Base-by-base conservation (phyloP, 1,140 invertebrate genomes). In the Gryon sp. region DNA sequence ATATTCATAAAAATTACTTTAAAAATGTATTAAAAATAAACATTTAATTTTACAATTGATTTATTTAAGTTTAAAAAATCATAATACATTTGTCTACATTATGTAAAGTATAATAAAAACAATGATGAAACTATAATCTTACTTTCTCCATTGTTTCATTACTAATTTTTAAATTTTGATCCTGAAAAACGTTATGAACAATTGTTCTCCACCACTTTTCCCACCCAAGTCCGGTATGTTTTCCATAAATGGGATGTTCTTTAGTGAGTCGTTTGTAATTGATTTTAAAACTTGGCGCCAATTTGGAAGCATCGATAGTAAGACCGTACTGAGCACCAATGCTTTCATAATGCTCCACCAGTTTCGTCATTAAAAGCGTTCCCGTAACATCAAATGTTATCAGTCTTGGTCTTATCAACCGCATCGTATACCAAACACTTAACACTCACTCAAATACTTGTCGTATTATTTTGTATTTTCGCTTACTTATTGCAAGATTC, bases 351-450 rank as follows among this genome's bases (percentile, higher is more conserved):
- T 94, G 91, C 52, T 93, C 89, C 41, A 93, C 94, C n/a, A 94
- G 91, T 41, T 91, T 89, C 2, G 91, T 90, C 82, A 92, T 92
- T 15, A 97, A 83, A 32, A 97, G 83, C 0, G 96, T 97, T 65
- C 95, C 94, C 4, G 95, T 97, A 8, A 95, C 93, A 87, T 97
- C 96, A 83, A 98, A 96, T 9, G 96, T 97, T 38, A 97, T 90
- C 68, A 96, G 85, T 55, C 90, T 87, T 16, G 91, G 89, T 28
- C 84, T 87, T 15, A 87, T 79, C 18, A 88, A 60, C 53, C 16
- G 72, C 57, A 78, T 70, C 8, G 16, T 4, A 4, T 18, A 34
- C 26, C 7, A 3, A 65, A 32, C 9, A 59, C 9, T 52, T n/a
- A 3, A 32, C 46, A n/a, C 26, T 7, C 24, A 1, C 11, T 2